Evolutionary conservation across 2,888 invertebrate species (phyloP).

Genomic region (Melipona beecheii): DNA sequence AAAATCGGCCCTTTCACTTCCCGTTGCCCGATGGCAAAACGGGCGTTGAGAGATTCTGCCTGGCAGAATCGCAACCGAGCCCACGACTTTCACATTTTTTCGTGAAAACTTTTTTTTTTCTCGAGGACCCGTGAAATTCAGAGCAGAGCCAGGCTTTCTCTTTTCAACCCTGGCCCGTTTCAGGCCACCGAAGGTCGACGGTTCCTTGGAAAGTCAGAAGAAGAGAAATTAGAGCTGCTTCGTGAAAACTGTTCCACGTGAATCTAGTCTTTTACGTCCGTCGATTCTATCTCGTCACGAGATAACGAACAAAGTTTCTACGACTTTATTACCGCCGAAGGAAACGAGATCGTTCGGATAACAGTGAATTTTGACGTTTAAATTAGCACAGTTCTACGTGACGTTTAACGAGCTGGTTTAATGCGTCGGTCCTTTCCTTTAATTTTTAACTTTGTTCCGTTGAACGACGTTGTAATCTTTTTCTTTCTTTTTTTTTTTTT

Average conservation of each 20-base stretch:
- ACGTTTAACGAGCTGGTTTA: neutral
- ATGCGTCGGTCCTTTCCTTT: neutral
- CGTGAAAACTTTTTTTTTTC: slow-evolving; percentile 63
- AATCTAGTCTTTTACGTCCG: neutral
- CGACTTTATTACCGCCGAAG: neutral
- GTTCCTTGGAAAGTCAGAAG: neutral
- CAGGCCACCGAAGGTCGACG: slow-evolving; percentile 4
- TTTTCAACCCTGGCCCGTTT: slow-evolving; percentile 27
- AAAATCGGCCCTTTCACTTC: slow-evolving; percentile 42
- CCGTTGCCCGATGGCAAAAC: slow-evolving; percentile 7
- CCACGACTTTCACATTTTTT: slow-evolving; percentile 80
- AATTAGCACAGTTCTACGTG: neutral
- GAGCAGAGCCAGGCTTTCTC: slow-evolving; percentile 63
- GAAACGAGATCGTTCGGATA: neutral
- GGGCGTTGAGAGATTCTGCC: slow-evolving; percentile 19
- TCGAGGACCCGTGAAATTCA: slow-evolving; percentile 36
- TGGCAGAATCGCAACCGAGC: slow-evolving; percentile 14
- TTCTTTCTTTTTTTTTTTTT: no score
- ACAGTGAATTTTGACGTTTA: neutral
- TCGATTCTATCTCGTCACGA: neutral
- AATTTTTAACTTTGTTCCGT: neutral
- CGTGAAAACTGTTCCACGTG: neutral
- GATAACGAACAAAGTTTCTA: neutral
- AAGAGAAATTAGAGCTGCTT: slow-evolving; percentile 7
- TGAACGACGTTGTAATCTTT: neutral